A percentile compares a stretch with the other conserved stretches of the same genome.
These are phyloP conservation scores for Coilia nasus DNA, from an alignment of 2,797 vertebrate genomes.

Conservation along the genomic window DNA sequence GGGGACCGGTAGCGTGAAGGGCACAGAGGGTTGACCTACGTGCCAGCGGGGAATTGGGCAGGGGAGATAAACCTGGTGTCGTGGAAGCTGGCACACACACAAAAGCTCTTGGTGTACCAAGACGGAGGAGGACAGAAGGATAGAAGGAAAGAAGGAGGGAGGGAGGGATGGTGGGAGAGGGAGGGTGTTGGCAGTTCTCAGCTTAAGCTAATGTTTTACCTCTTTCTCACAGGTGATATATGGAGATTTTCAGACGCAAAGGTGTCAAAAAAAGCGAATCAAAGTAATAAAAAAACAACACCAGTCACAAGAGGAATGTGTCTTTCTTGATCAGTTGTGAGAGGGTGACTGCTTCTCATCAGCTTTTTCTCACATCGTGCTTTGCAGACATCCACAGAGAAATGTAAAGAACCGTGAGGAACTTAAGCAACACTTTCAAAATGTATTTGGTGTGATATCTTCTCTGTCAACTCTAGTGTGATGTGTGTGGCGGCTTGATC, in stretches of 20 bases:
- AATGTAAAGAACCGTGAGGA: neutral
- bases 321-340: neutral
- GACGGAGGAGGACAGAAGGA: slow-evolving; percentile 29
- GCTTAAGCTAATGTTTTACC: neutral
- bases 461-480: neutral
- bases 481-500: neutral
- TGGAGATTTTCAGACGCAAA: neutral
- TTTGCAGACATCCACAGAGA: neutral
- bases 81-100: slow-evolving; percentile 46
- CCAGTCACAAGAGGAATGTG: neutral
- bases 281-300: neutral
- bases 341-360: neutral
- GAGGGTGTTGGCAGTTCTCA: neutral
- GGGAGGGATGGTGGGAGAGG: neutral
- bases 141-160: neutral
- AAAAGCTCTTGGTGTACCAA: slow-evolving; percentile 39
- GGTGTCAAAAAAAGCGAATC: neutral
- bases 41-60: slow-evolving; percentile 45
- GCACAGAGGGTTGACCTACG: slow-evolving; percentile 42
- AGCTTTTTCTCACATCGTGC: neutral
- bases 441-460: neutral
- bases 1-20: slow-evolving; percentile 38
- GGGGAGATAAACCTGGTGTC: slow-evolving; percentile 44
- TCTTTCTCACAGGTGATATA: neutral
- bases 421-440: neutral